Base-by-base conservation (phyloP, 2,797 vertebrate genomes). In the Mycteria americana region DNA sequence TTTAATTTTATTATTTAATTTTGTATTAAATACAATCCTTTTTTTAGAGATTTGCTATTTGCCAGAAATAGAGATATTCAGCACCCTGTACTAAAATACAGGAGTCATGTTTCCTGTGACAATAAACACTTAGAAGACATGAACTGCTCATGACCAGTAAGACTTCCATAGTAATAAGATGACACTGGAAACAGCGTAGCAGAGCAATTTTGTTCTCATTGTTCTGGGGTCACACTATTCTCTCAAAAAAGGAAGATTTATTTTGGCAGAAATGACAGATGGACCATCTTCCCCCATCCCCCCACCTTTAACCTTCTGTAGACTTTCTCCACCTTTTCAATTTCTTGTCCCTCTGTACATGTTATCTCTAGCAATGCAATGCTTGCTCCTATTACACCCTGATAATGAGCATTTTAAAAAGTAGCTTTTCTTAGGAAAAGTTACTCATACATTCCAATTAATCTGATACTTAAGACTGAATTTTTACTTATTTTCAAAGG, bases 401-500 rank as follows among this genome's bases (percentile, higher is more conserved):
- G 74, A 95, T 97, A 97, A 97, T 86, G 57, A 97, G 87, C 48
- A 51, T 85, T 92, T 83, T 33, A 6, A 90, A 89, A 96, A 95
- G 87, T 51, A 84, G 84, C 64, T 93, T 75, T 96, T 87, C 94
- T 83, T 86, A 33, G 46, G 19, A 60, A 81, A 90, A 95, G 88
- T 93, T 84, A 88, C 82, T 95, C 84, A 79, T 37, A 73, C 39
- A 87, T 95, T 96, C 80, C 65, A 96, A 94, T 96, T 97, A 96
- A 95, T 95, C 94, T 92, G 56, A 92, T 85, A 91, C 96, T 96
- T 97, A 95, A 93, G 81, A 54, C 63, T 91, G 50, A 60, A 82
- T 95, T 97, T 96, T 97, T 95, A 95, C 83, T 93, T 97, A 85
- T 97, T 98, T 97, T 97, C 91, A 95, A 96, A 97, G 79, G 73